Conservation (phyloP, 2,888 invertebrate genomes). For the Eupsilia transversa region DNA sequence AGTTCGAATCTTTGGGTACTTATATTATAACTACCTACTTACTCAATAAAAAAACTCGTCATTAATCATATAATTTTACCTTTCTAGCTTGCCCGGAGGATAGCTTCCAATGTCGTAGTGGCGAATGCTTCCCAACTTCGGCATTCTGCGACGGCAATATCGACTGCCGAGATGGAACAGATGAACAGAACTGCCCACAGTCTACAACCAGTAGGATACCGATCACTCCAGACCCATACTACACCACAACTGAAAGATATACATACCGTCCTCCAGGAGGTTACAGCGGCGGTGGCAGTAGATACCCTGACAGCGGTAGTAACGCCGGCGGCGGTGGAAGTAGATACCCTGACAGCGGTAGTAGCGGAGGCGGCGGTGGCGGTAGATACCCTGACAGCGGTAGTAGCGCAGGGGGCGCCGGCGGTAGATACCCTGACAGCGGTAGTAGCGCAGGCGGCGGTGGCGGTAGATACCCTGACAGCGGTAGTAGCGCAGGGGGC, state of each 20-base stretch:
- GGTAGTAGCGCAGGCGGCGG: not conserved
- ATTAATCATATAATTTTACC: slow-evolving; percentile 32
- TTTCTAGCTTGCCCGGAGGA: slow-evolving; percentile 91
- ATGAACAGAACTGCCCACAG: slow-evolving; percentile 91
- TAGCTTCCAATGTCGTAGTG: slow-evolving; percentile 93
- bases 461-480: not conserved
- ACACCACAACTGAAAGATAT: slow-evolving; percentile 32
- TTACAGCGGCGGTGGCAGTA: too few relatives aligned
- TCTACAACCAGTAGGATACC: slow-evolving; percentile 28
- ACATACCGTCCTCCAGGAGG: too few relatives aligned
- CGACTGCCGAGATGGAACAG: slow-evolving; percentile 93
- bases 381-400: not conserved
- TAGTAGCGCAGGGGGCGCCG: not conserved
- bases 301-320: not conserved
- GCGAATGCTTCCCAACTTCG: slow-evolving; percentile 92
- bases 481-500: not conserved
- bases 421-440: not conserved
- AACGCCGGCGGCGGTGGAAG: not conserved
- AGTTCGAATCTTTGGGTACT: not conserved
- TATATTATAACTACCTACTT: not conserved
- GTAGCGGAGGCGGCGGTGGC: not conserved
- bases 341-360: not conserved
- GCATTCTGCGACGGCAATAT: slow-evolving; percentile 91
- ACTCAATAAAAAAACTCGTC: not conserved
- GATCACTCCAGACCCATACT: not conserved